Evolutionary conservation across 2,113 vertebrate genomes (phyloP).

Genomic region (Indicator indicator): DNA sequence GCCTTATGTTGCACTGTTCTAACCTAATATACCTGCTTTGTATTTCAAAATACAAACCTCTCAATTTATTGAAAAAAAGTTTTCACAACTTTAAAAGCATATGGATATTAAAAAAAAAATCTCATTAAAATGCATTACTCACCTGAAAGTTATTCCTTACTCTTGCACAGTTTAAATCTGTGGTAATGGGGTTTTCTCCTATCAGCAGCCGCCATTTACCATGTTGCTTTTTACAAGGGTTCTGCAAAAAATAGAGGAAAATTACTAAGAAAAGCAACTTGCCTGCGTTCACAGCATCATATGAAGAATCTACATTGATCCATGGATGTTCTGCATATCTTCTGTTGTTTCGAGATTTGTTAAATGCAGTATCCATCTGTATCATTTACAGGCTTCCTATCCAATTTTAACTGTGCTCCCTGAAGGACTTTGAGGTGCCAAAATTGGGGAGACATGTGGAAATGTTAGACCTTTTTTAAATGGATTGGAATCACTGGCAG

Average conservation of each 20-base stretch:
- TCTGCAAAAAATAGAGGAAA: background rate
- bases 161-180: background rate
- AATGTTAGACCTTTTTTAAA: background rate
- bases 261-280: background rate
- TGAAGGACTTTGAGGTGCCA: background rate
- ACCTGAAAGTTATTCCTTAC: background rate
- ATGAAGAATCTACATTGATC: background rate
- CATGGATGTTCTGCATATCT: background rate
- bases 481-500: background rate
- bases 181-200: background rate
- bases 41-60: background rate
- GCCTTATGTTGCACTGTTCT: background rate
- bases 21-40: background rate
- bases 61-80: background rate
- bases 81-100: background rate
- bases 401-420: background rate
- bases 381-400: background rate
- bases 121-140: background rate
- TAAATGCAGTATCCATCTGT: background rate
- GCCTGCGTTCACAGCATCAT: background rate
- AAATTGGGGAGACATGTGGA: background rate
- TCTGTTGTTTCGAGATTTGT: background rate
- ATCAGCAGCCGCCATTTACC: background rate
- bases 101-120: background rate
- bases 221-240: background rate